Evolutionary conservation across 2,888 invertebrate species (phyloP), one percentile per base, ranked within the genome.

Genomic region (Chloroclystis v-ata): DNA sequence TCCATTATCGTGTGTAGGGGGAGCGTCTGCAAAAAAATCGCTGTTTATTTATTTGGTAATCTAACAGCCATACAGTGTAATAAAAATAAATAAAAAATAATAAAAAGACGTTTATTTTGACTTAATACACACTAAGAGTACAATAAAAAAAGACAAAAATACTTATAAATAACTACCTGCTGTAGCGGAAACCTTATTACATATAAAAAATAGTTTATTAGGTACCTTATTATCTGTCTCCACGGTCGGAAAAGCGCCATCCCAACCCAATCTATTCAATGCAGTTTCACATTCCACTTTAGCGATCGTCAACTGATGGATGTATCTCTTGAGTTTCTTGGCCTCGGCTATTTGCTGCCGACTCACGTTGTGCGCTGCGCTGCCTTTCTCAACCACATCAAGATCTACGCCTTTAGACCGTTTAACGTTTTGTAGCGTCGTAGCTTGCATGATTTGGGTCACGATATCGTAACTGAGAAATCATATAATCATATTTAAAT

Each of bases 361-460:
- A 43, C 93, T 90, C 58, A 92, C 66, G 41, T 89, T 90, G 33
- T 86, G 78, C n/a, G 89, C 86, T n/a, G 89, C 79, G 41, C 83
- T 85, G 33, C 70, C 75, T 51, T 90, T 90, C 37, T 89, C 89
- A 25, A 76, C 78, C 0, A 78, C 69, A 57, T 94, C 94, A 29
- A 90, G 85, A 66, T 93, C 93, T 28, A 93, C 85, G 35, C 95
- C 96, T 84, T 95, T 94, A 4, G 95, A 93, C 61, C 95, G 90
- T 80, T 96, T 96, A 51, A 97, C 89, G 72, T 96, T 97, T 81
- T 96, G 95, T 57, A 96, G 90, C 1, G 96, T 95, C 10, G 97
- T 96, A 0, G 96, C 96, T 89, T 97, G 96, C 94, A 97, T 96
- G 61, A 97, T 93, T 89, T 97, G 97, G 33, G 94, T 95, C 4